phyloP scores from a whole-genome alignment of 2,888 invertebrate species.

The Epirrhoe alternata region DNA sequence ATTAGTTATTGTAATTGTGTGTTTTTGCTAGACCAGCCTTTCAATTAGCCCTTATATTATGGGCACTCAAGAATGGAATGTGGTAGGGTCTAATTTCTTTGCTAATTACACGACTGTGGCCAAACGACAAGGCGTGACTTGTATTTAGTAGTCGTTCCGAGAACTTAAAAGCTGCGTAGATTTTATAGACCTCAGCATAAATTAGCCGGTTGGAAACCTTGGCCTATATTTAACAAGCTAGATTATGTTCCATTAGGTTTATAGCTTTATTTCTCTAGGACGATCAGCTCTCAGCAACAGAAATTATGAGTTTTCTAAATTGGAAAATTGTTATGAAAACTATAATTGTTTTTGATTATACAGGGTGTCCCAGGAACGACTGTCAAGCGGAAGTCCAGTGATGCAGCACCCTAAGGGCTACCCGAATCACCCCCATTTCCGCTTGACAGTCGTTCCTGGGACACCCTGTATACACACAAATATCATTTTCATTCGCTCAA shows the following conservation, averaged over 20 bases:
- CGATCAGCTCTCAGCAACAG: not conserved
- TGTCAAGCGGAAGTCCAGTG: too few species aligned
- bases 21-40: constrained; percentile 38
- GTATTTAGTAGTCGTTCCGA: constrained; percentile 5
- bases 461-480: too few species aligned
- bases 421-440: too few species aligned
- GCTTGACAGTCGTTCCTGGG: too few species aligned
- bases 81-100: constrained; percentile 36
- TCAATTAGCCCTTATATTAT: constrained; percentile 25
- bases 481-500: too few species aligned
- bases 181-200: constrained; percentile 2
- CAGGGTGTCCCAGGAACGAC: too few species aligned
- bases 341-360: too few species aligned
- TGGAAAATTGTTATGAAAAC: too few species aligned
- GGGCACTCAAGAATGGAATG: constrained; percentile 17
- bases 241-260: not conserved
- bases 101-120: constrained; percentile 31
- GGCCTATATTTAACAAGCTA: not conserved
- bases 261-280: not conserved
- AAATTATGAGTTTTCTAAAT: too few species aligned
- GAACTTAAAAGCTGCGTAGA: not conserved
- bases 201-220: constrained; percentile 4
- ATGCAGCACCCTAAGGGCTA: too few species aligned
- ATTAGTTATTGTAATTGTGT: constrained; percentile 45
- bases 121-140: constrained; percentile 14